A percentile compares a stretch with the other conserved stretches of the same genome.
phyloP scores from a whole-genome alignment of 2,113 vertebrate species.

The Brachionichthys hirsutus region DNA sequence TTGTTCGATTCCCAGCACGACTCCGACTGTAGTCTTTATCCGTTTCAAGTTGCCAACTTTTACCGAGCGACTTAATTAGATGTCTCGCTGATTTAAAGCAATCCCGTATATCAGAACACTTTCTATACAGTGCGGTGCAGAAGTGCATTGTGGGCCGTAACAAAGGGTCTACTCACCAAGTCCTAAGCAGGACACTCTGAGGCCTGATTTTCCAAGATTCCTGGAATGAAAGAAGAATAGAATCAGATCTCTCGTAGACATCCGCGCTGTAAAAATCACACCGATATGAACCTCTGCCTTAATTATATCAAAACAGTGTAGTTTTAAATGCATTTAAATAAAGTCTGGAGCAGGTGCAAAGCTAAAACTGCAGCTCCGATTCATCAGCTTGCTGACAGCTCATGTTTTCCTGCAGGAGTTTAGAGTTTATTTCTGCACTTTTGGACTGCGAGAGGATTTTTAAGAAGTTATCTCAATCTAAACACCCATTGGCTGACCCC shows the following conservation, averaged over 20 bases:
- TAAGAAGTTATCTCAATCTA: too few relatives aligned
- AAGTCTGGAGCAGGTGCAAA: slow-evolving; percentile 44
- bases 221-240: slow-evolving; percentile 69
- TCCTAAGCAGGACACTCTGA: slow-evolving; percentile 91
- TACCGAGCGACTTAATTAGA: background rate
- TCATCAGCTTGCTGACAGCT: slow-evolving; percentile 33
- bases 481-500: too few relatives aligned
- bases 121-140: background rate
- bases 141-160: background rate
- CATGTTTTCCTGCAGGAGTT: slow-evolving; percentile 22
- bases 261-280: too few relatives aligned
- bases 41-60: background rate
- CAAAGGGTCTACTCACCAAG: slow-evolving; percentile 83
- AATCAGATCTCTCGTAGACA: background rate
- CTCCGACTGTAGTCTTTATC: background rate
- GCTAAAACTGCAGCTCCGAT: slow-evolving; percentile 15
- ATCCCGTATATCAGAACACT: background rate
- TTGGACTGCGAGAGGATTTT: slow-evolving; percentile 6
- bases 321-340: too few relatives aligned
- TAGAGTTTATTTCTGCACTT: slow-evolving; percentile 10
- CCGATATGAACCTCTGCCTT: too few relatives aligned
- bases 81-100: background rate
- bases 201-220: slow-evolving; percentile 95
- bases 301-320: too few relatives aligned
- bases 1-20: background rate